phyloP scores from a whole-genome alignment of 2,888 invertebrate species.

The Peribatodes rhomboidaria region DNA sequence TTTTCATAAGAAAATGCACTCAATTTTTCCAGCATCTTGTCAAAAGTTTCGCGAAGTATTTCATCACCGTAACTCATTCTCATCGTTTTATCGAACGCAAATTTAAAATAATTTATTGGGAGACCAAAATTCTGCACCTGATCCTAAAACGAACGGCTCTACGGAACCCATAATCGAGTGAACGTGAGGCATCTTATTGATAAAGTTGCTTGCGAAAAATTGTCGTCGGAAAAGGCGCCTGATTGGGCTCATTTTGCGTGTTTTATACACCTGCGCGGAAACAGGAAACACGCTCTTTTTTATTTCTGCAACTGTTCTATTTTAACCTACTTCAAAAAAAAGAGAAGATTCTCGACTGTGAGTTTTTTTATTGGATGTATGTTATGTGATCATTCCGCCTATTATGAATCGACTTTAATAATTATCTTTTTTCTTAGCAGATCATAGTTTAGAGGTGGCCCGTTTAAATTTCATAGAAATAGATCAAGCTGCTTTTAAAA shows the following conservation, averaged over 20 bases:
- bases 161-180: conserved; percentile 12
- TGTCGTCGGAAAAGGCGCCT: background rate
- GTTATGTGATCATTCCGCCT: no score
- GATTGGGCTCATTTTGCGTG: background rate
- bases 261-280: background rate
- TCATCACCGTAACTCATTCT: background rate
- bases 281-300: background rate
- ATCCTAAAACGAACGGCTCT: conserved; percentile 15
- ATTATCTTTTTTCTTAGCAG: no score
- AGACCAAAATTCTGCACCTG: conserved; percentile 29
- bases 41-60: background rate
- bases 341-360: no score
- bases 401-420: no score
- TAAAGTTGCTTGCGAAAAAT: conserved; percentile 3
- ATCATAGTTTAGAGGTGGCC: no score
- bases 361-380: no score
- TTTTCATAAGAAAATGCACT: no score
- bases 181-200: conserved; percentile 15
- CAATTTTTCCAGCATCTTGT: no score
- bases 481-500: no score
- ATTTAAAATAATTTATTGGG: conserved; percentile 8
- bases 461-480: no score
- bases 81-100: background rate
- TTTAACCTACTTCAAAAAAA: no score
- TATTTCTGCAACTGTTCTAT: background rate